Percentiles rank a stretch among this genome's conserved stretches.
phyloP scores from a whole-genome alignment of 2,888 invertebrate genomes.

The Tigriopus californicus region DNA sequence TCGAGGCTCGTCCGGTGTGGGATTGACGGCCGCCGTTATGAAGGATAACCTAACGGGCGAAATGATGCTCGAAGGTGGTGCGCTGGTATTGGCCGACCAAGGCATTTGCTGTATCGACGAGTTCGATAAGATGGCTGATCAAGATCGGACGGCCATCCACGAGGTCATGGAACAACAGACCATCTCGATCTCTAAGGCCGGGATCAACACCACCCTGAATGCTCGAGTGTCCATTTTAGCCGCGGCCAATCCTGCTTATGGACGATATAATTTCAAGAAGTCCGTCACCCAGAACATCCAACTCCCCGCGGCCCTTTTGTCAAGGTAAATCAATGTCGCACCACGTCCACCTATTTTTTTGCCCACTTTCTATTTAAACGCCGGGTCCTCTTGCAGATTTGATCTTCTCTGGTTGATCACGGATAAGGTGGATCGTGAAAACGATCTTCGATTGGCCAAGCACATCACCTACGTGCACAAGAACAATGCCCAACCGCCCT shows the following conservation, averaged over 20 bases:
- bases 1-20: conserved; percentile 92
- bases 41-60: conserved; percentile 94
- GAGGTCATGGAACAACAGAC: conserved; percentile 99
- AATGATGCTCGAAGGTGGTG: conserved; percentile 92
- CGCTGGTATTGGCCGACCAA: conserved; percentile 83
- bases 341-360: too few relatives aligned
- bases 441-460: conserved; percentile 59
- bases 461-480: conserved; percentile 97
- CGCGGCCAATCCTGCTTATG: conserved; percentile 96
- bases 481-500: conserved; percentile 65
- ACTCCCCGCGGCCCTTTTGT: conserved; percentile 85
- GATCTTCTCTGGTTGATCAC: conserved; percentile 91
- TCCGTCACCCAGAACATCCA: conserved; percentile 94
- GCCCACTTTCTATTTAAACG: neutral
- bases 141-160: conserved; percentile 83
- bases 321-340: conserved; percentile 41
- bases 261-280: conserved; percentile 86
- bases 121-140: conserved; percentile 98
- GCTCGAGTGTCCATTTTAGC: conserved; percentile 93
- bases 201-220: conserved; percentile 94
- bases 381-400: conserved; percentile 34
- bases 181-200: conserved; percentile 97
- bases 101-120: conserved; percentile 93
- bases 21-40: conserved; percentile 92
- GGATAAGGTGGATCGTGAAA: conserved; percentile 44